A percentile compares a stretch with the other conserved stretches of the same genome.
These are phyloP conservation scores for Neocrepidodera transversa DNA, from an alignment of 2,888 invertebrate species.

Conservation along the genomic window DNA sequence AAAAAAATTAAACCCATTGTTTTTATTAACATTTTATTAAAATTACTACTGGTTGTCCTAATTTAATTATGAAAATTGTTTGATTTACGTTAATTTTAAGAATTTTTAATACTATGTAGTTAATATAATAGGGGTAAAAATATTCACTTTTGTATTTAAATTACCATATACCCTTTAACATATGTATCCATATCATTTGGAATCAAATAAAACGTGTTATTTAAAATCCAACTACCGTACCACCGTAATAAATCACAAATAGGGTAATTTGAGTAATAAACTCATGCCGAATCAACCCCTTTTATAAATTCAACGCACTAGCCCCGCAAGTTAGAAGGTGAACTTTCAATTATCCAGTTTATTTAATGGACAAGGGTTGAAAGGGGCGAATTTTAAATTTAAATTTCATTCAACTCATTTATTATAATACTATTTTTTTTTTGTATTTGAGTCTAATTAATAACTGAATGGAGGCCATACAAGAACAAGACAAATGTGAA, in stretches of 20 bases:
- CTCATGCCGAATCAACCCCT: neutral
- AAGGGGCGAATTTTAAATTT: conserved; percentile 29
- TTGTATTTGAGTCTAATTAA: no score
- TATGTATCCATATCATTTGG: neutral
- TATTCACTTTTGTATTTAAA: neutral
- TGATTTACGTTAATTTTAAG: no score
- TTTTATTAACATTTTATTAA: no score
- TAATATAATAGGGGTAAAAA: no score
- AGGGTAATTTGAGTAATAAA: conserved; percentile 2
- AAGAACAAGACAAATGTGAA: no score
- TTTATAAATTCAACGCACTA: no score
- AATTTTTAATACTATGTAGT: no score
- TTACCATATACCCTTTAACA: neutral
- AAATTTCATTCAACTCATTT: conserved; percentile 33
- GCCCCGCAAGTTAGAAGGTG: conserved; percentile 2
- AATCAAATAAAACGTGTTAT: neutral
- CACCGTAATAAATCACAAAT: neutral
- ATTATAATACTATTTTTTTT: no score
- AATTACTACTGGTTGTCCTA: no score
- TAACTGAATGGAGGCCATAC: no score
- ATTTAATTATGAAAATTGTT: no score
- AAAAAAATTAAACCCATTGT: no score
- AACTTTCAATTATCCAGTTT: conserved; percentile 34
- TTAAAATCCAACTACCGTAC: neutral
- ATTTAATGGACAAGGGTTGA: conserved; percentile 33